Evolutionary conservation across 2,797 vertebrate species (phyloP), one percentile per base, ranked within the genome.

Genomic region (Myripristis jacobus): DNA sequence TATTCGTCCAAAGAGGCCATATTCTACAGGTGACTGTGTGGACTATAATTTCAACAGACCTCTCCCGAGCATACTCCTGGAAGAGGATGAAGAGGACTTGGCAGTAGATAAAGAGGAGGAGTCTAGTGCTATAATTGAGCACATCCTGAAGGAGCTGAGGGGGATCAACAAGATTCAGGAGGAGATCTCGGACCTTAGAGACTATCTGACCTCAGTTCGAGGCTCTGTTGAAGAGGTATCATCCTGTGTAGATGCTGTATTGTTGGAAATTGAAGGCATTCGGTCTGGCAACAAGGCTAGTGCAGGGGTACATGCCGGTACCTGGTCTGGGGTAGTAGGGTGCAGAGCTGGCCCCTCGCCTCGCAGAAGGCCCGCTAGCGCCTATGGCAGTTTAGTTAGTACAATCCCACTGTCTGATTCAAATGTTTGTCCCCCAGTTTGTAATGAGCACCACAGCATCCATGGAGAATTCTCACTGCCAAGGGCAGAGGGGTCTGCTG

Each of bases 111-210:
- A 86, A 77, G 92, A 93, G 38, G 92, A 93, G 67, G 93, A 91
- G 50, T 94, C 94, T 0, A 94, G 93, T 76, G 93, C 91, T 19
- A 75, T 95, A 41, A 91, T 95, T 38, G 93, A 95, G 43, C 94
- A 94, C 71, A 95, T 95, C 77, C 80, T 95, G 0, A 95, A 95
- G 81, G 94, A 95, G 75, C 73, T 95, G 46, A 87, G 88, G 44
- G 94, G 94, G 13, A 95, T 95, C 68, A 95, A 94, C 73, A 94
- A 93, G 84, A 94, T 95, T 77, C 94, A 95, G 81, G 93, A 94
- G 66, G 94, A 95, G 87, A 94, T 95, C 67, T 95, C 94, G 1
- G 94, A 94, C 84, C 88, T 95, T 70, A 88, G 93, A 70, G 88
- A 92, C 73, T 95, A 95, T 63, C 79, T 95, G 69, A 90, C 92